Conservation (phyloP, 2,113 vertebrate genomes). For the Dolichotis patagonum region DNA sequence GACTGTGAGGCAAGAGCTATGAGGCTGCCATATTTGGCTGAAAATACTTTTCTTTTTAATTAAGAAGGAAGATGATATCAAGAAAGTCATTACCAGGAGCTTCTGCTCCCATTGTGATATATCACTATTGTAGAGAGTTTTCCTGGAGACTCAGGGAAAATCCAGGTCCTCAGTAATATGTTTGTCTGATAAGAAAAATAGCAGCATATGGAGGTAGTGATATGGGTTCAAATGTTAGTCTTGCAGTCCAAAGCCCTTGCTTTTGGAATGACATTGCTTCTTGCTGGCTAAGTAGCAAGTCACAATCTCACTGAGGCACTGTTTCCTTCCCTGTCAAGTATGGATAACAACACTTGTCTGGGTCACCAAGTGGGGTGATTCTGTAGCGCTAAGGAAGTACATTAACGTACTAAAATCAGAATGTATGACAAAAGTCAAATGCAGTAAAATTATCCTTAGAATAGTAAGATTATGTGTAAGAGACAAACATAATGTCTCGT, state of each 20-base stretch:
- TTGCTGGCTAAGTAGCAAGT: slow-evolving; percentile 40
- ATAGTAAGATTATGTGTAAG: not conserved
- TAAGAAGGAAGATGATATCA: not conserved
- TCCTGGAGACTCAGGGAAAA: not conserved
- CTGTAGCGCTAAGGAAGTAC: not conserved
- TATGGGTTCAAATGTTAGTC: not conserved
- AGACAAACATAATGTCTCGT: not conserved
- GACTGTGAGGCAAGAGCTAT: not conserved
- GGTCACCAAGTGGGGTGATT: not conserved
- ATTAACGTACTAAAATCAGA: not conserved
- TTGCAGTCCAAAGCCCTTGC: not conserved
- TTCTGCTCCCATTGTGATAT: not conserved
- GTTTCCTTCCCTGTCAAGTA: slow-evolving; percentile 51
- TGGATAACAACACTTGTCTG: not conserved
- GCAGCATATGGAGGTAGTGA: not conserved
- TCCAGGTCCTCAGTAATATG: not conserved
- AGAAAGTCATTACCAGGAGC: not conserved
- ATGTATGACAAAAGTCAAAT: not conserved
- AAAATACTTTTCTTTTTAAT: not conserved
- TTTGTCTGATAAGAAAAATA: slow-evolving; percentile 35
- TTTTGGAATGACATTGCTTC: not conserved
- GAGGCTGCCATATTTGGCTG: not conserved
- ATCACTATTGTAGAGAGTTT: not conserved
- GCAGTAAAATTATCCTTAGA: not conserved
- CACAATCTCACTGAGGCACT: not conserved